These are phyloP conservation scores for Sminthurinus signatus DNA, from an alignment of 1,140 invertebrate species.

Conservation along the genomic window DNA sequence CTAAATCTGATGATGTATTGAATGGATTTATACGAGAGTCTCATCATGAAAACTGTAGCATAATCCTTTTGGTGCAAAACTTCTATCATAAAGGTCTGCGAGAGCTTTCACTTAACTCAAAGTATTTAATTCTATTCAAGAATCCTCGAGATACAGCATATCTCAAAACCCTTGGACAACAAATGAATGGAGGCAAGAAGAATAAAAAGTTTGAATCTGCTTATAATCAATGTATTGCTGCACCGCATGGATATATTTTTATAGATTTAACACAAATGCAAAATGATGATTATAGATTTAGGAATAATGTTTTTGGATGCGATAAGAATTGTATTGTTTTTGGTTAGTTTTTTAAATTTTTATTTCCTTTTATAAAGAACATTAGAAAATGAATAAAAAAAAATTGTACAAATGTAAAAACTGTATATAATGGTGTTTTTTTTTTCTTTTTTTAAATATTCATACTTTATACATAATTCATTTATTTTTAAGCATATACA, in stretches of 20 bases:
- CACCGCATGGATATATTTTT: slow-evolving; percentile 14
- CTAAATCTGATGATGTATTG: not conserved
- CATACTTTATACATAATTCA: too few relatives aligned
- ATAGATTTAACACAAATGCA: slow-evolving; percentile 9
- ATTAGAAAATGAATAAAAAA: too few relatives aligned
- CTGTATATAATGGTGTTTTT: too few relatives aligned
- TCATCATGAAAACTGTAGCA: too few relatives aligned
- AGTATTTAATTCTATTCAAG: slow-evolving; percentile 15
- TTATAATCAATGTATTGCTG: slow-evolving; percentile 11
- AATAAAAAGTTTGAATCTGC: slow-evolving; percentile 6
- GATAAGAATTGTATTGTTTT: not conserved
- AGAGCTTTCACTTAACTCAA: slow-evolving; percentile 5
- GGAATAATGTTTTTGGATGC: slow-evolving; percentile 14
- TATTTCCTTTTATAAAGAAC: too few relatives aligned
- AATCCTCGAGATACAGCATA: slow-evolving; percentile 13
- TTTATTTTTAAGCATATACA: too few relatives aligned
- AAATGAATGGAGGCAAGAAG: slow-evolving; percentile 23
- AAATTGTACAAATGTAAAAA: too few relatives aligned
- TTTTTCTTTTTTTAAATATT: too few relatives aligned
- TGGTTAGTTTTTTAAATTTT: too few relatives aligned
- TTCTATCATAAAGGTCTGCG: slow-evolving; percentile 13
- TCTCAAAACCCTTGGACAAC: slow-evolving; percentile 2
- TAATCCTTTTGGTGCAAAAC: not conserved
- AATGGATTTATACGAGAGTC: not conserved
- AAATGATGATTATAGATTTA: slow-evolving; percentile 15